phyloP scores from a whole-genome alignment of 2,113 vertebrate species.

The Psilopogon haemacephalus region DNA sequence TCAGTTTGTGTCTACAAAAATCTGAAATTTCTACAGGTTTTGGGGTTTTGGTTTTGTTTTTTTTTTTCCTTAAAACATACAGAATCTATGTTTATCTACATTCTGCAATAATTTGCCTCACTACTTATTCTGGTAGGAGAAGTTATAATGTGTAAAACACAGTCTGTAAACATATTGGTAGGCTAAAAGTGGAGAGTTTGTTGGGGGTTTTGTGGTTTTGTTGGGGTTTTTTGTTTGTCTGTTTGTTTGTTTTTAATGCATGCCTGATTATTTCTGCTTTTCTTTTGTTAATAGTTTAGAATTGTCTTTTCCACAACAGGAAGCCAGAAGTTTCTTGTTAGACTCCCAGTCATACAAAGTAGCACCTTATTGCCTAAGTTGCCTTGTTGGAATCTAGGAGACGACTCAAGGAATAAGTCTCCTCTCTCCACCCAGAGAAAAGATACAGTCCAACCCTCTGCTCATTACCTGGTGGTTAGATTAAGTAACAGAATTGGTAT shows the following conservation, averaged over 20 bases:
- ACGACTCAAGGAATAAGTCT: background rate
- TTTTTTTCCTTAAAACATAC: constrained; percentile 16
- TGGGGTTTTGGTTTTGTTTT: too few species aligned
- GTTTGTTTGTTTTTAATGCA: background rate
- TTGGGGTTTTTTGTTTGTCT: background rate
- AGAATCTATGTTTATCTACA: constrained; percentile 29
- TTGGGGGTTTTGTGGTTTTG: too few species aligned
- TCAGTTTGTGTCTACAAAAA: constrained; percentile 26
- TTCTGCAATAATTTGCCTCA: background rate
- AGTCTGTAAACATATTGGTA: background rate
- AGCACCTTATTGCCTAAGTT: background rate
- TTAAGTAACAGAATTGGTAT: background rate
- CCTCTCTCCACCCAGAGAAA: background rate
- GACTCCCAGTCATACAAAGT: background rate
- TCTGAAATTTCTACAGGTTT: constrained; percentile 16
- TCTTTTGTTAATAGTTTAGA: constrained; percentile 7
- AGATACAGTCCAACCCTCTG: background rate
- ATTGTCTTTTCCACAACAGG: constrained; percentile 41
- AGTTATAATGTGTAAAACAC: background rate
- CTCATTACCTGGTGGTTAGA: background rate
- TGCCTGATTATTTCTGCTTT: constrained; percentile 7
- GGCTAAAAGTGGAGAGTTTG: background rate
- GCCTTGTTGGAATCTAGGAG: background rate
- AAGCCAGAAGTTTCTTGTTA: constrained; percentile 5
- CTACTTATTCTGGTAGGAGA: constrained; percentile 13